Evolutionary conservation across 1,140 invertebrate species (phyloP).

Genomic region (Ceratosolen solmsi): DNA sequence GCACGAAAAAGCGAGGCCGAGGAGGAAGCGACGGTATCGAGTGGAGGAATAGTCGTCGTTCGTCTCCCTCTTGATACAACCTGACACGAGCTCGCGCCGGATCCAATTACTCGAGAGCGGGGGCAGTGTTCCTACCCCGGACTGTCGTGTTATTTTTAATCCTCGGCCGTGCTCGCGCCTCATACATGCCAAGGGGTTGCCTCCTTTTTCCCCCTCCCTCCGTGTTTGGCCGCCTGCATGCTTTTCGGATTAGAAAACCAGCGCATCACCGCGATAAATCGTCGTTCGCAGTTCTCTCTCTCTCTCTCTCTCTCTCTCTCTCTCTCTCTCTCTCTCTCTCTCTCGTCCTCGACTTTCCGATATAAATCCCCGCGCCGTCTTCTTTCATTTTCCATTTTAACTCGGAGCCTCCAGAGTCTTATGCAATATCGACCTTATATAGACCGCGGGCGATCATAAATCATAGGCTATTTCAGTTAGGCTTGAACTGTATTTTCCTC

Average conservation of each 20-base stretch:
- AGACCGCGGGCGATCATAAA: slow-evolving; percentile 14
- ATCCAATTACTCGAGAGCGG: slow-evolving; percentile 44
- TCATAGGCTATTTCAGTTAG: slow-evolving; percentile 31
- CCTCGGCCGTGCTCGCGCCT: not conserved
- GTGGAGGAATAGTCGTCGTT: slow-evolving; percentile 27
- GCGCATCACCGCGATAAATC: slow-evolving; percentile 33
- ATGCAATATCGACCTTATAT: slow-evolving; percentile 28
- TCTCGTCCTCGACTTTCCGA: not conserved
- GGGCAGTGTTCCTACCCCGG: not conserved
- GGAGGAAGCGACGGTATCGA: slow-evolving; percentile 23
- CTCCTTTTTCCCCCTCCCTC: not conserved
- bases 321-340: too few relatives aligned
- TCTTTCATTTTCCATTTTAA: slow-evolving; percentile 1
- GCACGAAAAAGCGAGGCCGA: not conserved
- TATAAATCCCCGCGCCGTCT: slow-evolving; percentile 13
- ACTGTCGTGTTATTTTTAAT: slow-evolving; percentile 41
- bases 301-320: too few relatives aligned
- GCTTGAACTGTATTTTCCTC: slow-evolving; percentile 21
- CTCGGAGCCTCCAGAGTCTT: slow-evolving; percentile 8
- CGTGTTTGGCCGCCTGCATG: not conserved
- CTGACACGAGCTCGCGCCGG: slow-evolving; percentile 26
- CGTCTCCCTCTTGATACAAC: slow-evolving; percentile 26
- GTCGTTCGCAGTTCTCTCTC: slow-evolving; percentile 4
- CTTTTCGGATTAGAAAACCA: slow-evolving; percentile 40
- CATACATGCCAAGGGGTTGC: not conserved